Base-by-base conservation (phyloP, 37 sponge, comb jelly and placozoan species). In the Ianthella basta region DNA sequence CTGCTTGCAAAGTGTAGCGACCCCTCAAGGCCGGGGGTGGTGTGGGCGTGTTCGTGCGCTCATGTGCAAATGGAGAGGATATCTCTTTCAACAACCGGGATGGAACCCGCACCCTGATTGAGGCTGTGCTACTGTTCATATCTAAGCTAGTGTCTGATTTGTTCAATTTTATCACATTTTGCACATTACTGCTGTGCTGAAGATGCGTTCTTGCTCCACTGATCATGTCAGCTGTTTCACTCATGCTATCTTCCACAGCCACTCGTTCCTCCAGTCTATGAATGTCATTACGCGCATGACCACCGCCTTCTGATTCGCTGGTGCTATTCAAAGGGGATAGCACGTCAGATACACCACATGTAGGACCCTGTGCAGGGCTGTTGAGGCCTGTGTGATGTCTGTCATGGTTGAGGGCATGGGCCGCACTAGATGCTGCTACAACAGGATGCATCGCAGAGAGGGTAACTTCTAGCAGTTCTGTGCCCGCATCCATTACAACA, bases 401-500 rank as follows among this genome's bases (percentile, higher is more conserved):
- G 50, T 3, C 50, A 44, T 3, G 8, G 50, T 44, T 44, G 50
- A 10, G 8, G 50, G 8, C 8, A 8, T 3, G 6, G 50, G 50
- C 6, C 8, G 3, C 8, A 8, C 8, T 44, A 6, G 64, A 27
- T n/a, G 64, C 64, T 61, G 4, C 2, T 50, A 19, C 40, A 12
- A 84, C 74, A 33, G 84, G 72, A n/a, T 84, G 61, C 6, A 72
- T 40, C 0, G 73, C 84, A 0, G 84, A 69, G 15, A 69, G 27
- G 0, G 84, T 84, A 3, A 84, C 72, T 50, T 69, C 72, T 20
- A 84, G 59, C 19, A 84, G 60, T 50, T 84, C 84, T 4, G 14
- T 67, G 55, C 34, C 39, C 18, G 32, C 25, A 10, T 54, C 84
- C 84, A 84, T 59, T 27, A 1, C 50, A 38, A 55, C 12, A 1